Base-by-base conservation (phyloP, 2,888 invertebrate species). In the Toxonevra muliebris region DNA sequence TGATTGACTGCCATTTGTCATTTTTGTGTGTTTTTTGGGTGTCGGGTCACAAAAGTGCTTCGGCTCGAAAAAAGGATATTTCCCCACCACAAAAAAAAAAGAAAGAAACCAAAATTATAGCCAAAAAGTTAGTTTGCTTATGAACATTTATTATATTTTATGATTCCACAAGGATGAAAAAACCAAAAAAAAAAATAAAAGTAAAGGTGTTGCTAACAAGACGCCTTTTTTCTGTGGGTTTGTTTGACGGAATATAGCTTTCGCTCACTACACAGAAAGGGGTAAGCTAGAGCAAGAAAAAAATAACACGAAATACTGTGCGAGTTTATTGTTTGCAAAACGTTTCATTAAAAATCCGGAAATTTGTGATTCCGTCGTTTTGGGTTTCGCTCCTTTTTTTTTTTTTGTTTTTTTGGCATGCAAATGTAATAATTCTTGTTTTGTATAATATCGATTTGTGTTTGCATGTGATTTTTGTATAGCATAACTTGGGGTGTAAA, bases 1-100 rank as follows among this genome's bases (percentile, higher is more conserved):
- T 83, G 83, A 83, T 83, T 83, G 83, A 82, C 79, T 80, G 82
- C 79, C 80, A 83, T 83, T 83, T 83, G 82, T 82, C 83, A 83
- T 83, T 80, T 78, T 76, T 75, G 66, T 41, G 19, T 50, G 15
- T 66, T 58, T n/a, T 62, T 45, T 59, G 50, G 43, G n/a, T 45
- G 40, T 45, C 4, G 41, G 54, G 19, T 12, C 11, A 43, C 15
- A 50, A n/a, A 43, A 13, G 62, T 54, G 15, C 41, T 30, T 30
- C 30, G 20, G 59, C 19, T 48, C 10, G 57, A 2, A 15, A 50
- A 40, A 48, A 55, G 19, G 45, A 17, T 40, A 48, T 17, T 41
- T 17, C 61, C 40, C 50, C n/a, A 17, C n/a, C 55, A 43, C 10
- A 52, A 48, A 62, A 19, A 10, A 17, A 41, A 30, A 11, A 40